These are phyloP conservation scores for Lapara coniferarum DNA, from an alignment of 2,888 invertebrate species.

Conservation along the genomic window DNA sequence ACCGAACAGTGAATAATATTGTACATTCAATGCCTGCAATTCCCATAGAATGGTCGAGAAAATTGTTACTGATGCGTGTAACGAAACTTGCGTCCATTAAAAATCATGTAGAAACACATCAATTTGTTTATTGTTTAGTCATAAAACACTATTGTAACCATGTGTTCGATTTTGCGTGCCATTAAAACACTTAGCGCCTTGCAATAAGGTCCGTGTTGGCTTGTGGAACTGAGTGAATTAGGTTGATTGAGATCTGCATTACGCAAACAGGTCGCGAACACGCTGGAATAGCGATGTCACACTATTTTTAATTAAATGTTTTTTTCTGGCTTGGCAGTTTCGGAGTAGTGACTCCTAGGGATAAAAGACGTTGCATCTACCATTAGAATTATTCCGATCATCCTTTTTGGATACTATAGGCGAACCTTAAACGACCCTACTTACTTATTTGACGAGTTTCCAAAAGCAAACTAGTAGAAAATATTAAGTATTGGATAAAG, in stretches of 20 bases:
- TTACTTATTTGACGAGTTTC: too few relatives aligned
- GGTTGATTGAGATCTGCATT: not conserved
- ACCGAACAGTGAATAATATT: not conserved
- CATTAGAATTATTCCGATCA: too few relatives aligned
- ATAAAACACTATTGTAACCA: constrained; percentile 13
- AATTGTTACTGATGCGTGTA: not conserved
- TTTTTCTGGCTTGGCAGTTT: too few relatives aligned
- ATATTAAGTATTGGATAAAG: too few relatives aligned
- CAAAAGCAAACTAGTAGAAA: too few relatives aligned
- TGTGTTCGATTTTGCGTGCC: not conserved
- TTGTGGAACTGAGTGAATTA: not conserved
- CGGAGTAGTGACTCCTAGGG: too few relatives aligned
- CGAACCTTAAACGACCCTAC: too few relatives aligned
- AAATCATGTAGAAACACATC: constrained; percentile 7
- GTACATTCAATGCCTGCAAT: not conserved
- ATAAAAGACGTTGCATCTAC: too few relatives aligned
- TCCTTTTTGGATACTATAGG: too few relatives aligned
- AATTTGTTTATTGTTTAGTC: constrained; percentile 22
- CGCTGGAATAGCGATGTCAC: constrained; percentile 4
- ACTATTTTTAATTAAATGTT: not conserved
- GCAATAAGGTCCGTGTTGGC: constrained; percentile 4
- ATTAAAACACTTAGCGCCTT: not conserved
- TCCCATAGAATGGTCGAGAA: constrained; percentile 6
- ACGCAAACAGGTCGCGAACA: not conserved
- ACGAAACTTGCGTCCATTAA: constrained; percentile 3